phyloP scores from a whole-genome alignment of 2,113 vertebrate species.

The Marmota monax region DNA sequence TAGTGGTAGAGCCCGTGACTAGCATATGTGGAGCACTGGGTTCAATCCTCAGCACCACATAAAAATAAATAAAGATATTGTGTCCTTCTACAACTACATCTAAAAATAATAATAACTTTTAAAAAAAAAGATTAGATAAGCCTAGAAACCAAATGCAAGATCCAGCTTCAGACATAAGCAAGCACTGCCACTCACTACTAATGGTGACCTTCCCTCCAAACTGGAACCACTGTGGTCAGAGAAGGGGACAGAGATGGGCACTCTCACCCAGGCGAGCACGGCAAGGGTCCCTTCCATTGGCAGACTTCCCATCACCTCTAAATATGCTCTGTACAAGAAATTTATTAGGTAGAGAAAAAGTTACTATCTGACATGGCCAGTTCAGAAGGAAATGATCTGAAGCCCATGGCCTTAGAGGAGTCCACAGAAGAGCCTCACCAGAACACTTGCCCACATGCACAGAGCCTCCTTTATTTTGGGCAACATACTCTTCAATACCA shows the following conservation, averaged over 20 bases:
- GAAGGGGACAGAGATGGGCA: accelerated
- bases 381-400: neutral
- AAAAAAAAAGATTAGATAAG: neutral
- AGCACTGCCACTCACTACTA: neutral
- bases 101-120: no score
- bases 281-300: neutral
- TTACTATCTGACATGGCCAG: neutral
- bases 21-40: no score
- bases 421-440: neutral
- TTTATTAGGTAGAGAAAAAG: neutral
- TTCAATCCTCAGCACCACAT: no score
- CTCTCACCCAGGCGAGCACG: neutral
- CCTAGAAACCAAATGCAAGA: neutral
- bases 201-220: neutral
- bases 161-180: no score
- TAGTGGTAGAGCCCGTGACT: no score
- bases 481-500: no score
- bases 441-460: neutral
- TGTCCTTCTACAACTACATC: no score
- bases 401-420: neutral
- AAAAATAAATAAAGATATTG: no score
- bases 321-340: neutral
- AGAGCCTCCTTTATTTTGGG: neutral
- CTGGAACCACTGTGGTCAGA: neutral
- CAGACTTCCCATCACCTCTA: neutral